Conservation (phyloP, 2,888 invertebrate genomes). For the Phlogophora meticulosa region DNA sequence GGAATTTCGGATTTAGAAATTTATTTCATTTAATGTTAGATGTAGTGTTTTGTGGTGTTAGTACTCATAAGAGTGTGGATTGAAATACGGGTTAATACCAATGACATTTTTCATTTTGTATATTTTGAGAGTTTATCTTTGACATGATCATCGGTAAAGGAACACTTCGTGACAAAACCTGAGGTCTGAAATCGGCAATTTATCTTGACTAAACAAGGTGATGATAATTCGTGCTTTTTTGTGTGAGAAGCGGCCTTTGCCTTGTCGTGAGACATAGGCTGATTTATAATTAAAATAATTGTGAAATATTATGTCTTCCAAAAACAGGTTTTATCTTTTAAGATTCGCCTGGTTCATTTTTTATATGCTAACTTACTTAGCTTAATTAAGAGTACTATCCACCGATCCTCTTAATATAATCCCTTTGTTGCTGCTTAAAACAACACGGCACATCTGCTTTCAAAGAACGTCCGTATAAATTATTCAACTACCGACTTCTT, state of each 20-base stretch:
- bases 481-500: slow-evolving; percentile 61
- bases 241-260: no score
- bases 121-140: no score
- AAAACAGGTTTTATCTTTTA: not conserved
- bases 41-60: no score
- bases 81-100: no score
- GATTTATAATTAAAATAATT: not conserved
- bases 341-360: not conserved
- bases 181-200: no score
- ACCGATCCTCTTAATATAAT: slow-evolving; percentile 16
- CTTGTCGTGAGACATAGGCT: no score
- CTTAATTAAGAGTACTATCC: slow-evolving; percentile 2
- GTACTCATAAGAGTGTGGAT: no score
- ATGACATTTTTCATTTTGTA: no score
- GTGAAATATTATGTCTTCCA: not conserved
- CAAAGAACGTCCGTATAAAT: slow-evolving; percentile 57
- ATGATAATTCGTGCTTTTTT: no score
- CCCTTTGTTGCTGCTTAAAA: slow-evolving; percentile 19
- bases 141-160: no score
- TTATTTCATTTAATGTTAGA: not conserved
- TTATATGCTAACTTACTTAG: not conserved
- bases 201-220: no score
- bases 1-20: not conserved
- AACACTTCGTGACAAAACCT: no score
- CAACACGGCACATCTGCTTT: slow-evolving; percentile 50